phyloP scores from a whole-genome alignment of 2,113 vertebrate species.

The Amia ocellicauda region DNA sequence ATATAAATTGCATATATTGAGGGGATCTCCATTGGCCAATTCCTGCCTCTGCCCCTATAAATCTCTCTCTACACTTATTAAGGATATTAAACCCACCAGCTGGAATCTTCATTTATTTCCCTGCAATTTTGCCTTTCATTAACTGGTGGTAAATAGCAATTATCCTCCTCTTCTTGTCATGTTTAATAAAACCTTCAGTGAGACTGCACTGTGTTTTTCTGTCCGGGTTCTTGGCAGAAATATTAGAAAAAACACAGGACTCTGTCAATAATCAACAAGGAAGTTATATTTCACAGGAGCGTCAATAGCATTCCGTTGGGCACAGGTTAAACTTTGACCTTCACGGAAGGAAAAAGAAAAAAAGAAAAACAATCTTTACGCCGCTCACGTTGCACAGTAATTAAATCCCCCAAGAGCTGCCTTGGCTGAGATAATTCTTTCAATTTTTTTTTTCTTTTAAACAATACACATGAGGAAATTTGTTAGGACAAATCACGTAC shows the following conservation, averaged over 20 bases:
- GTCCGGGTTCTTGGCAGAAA: slow-evolving; percentile 1
- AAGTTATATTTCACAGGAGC: slow-evolving; percentile 11
- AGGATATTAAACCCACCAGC: neutral
- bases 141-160: slow-evolving; percentile 3
- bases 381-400: slow-evolving; percentile 1
- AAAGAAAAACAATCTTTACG: slow-evolving; percentile 32
- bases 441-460: slow-evolving; percentile 34
- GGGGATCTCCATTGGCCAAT: neutral
- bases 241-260: slow-evolving; percentile 16
- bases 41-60: neutral
- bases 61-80: neutral
- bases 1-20: neutral
- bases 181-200: slow-evolving; percentile 16
- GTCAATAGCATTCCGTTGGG: neutral
- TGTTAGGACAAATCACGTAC: slow-evolving; percentile 41
- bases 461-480: slow-evolving; percentile 50
- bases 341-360: slow-evolving; percentile 20
- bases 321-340: slow-evolving; percentile 22
- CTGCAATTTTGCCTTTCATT: neutral
- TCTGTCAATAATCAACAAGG: slow-evolving; percentile 23
- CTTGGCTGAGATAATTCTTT: slow-evolving; percentile 12
- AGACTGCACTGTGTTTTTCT: neutral
- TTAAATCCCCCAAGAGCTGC: slow-evolving; percentile 16
- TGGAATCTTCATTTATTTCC: neutral
- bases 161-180: slow-evolving; percentile 8